Conservation (phyloP, 2,888 invertebrate species). For the Rhorus exstirpatorius region DNA sequence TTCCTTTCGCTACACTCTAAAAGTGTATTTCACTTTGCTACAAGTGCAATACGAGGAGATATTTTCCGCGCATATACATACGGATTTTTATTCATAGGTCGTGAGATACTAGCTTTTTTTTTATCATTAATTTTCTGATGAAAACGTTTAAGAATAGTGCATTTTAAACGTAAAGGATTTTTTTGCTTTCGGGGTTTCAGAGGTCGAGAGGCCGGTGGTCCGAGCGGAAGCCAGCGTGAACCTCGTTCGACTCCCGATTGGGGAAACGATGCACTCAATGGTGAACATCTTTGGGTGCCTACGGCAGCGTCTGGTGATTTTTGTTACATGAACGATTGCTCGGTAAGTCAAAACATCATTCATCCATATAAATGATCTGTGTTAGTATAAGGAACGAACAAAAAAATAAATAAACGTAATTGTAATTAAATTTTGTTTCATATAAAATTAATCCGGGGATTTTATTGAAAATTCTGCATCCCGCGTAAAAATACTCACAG, state of each 20-base stretch:
- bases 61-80: neutral
- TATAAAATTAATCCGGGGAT: too few species aligned
- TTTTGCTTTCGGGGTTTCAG: constrained; percentile 73
- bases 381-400: too few species aligned
- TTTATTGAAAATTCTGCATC: too few species aligned
- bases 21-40: neutral
- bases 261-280: constrained; percentile 94
- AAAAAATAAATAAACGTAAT: neutral
- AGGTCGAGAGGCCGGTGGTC: constrained; percentile 79
- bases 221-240: constrained; percentile 84
- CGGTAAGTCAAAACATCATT: constrained; percentile 87
- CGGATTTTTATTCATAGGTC: neutral
- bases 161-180: too few species aligned
- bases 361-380: too few species aligned
- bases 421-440: too few species aligned
- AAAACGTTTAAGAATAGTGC: too few species aligned
- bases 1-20: too few species aligned
- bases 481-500: too few species aligned
- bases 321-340: constrained; percentile 97
- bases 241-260: constrained; percentile 95
- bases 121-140: too few species aligned
- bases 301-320: constrained; percentile 97
- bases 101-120: too few species aligned
- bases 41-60: neutral
- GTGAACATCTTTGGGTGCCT: constrained; percentile 97